Percentiles rank a stretch among this genome's conserved stretches.
These are phyloP conservation scores for Aurelia aurita DNA, from an alignment of 30 jellyfish, hydroid and myxozoan genomes.

Conservation along the genomic window DNA sequence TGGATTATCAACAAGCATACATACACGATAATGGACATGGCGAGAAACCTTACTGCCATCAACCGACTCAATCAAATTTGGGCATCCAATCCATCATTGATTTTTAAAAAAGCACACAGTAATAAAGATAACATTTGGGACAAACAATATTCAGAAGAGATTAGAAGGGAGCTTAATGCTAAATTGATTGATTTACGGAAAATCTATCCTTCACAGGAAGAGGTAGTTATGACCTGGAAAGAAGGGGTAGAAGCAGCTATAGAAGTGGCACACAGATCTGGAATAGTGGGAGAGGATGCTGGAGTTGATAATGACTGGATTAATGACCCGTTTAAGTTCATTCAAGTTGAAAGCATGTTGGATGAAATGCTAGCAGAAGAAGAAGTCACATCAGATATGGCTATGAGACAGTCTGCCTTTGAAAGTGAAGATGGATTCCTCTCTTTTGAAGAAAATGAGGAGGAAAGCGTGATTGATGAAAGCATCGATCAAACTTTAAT, in stretches of 20 bases:
- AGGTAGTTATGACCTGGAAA: conserved; percentile 34
- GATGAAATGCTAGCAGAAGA: conserved; percentile 17
- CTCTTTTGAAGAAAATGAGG: conserved; percentile 7
- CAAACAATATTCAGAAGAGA: conserved; percentile 39
- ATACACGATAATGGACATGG: conserved; percentile 58
- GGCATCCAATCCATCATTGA: conserved; percentile 35
- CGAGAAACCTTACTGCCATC: conserved; percentile 52
- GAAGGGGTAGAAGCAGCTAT: conserved; percentile 32
- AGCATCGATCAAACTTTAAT: neutral
- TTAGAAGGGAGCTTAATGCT: conserved; percentile 15
- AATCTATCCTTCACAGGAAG: conserved; percentile 22
- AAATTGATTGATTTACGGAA: conserved; percentile 32
- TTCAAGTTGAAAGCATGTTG: conserved; percentile 4
- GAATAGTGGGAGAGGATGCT: conserved; percentile 19
- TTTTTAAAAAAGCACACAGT: conserved; percentile 51
- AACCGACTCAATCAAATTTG: conserved; percentile 27
- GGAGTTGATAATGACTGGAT: conserved; percentile 24
- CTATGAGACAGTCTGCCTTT: conserved; percentile 12
- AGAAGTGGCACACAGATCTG: conserved; percentile 37
- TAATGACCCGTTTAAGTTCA: conserved; percentile 14
- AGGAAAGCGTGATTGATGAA: neutral
- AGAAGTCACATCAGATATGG: conserved; percentile 5
- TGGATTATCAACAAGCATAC: conserved; percentile 55
- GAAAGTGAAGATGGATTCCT: neutral
- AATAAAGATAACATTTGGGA: conserved; percentile 61